These are phyloP conservation scores for Nycticebus coucang DNA, from an alignment of 2,113 vertebrate genomes.

Conservation along the genomic window DNA sequence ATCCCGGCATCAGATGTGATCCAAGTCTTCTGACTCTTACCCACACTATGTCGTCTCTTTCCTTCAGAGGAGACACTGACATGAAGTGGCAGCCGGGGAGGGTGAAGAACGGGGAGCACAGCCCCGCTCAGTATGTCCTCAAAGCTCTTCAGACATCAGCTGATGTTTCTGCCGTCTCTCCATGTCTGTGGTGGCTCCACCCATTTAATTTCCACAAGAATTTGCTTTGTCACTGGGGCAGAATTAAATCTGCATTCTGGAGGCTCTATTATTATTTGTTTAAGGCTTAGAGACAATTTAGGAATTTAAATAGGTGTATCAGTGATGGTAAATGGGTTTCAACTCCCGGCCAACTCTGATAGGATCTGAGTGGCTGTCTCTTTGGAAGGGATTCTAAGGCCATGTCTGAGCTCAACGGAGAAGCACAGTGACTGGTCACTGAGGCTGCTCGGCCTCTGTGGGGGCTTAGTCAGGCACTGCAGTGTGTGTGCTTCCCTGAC, in stretches of 20 bases:
- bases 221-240: not conserved
- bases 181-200: no score
- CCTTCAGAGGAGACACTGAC: not conserved
- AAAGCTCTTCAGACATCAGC: not conserved
- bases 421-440: not conserved
- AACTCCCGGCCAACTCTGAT: not conserved
- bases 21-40: not conserved
- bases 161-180: not conserved
- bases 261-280: not conserved
- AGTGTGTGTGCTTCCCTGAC: not conserved
- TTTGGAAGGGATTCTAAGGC: not conserved
- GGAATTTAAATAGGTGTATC: not conserved
- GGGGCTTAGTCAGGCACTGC: not conserved
- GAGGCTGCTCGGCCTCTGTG: not conserved
- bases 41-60: not conserved
- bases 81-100: not conserved
- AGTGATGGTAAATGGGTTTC: not conserved
- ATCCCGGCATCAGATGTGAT: not conserved
- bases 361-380: not conserved
- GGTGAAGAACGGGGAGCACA: not conserved
- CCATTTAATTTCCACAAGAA: not conserved
- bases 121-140: not conserved
- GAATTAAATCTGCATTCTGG: not conserved
- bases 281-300: not conserved
- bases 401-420: not conserved